A percentile compares a stretch with the other conserved stretches of the same genome.
Evolutionary conservation across 2,888 invertebrate genomes (phyloP).

Genomic region (Netelia virgata): DNA sequence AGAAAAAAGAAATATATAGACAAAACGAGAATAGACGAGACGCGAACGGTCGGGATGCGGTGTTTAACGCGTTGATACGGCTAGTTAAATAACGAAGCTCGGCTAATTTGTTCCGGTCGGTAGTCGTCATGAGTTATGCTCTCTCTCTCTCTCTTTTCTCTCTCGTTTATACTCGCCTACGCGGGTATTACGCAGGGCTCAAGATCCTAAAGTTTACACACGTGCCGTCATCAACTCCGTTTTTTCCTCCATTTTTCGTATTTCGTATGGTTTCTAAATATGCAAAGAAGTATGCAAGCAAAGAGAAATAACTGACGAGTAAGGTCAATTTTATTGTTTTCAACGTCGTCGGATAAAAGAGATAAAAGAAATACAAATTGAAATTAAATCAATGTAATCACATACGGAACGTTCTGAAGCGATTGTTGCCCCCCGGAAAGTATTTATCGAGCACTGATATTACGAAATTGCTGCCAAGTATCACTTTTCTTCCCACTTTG

Average conservation of each 20-base stretch:
- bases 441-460: background rate
- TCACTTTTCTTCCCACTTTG: background rate
- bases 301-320: no score
- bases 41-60: constrained; percentile 68
- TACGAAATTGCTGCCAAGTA: background rate
- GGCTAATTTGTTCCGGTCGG: constrained; percentile 79
- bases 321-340: no score
- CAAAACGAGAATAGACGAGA: constrained; percentile 54
- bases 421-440: background rate
- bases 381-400: no score
- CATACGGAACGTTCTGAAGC: no score
- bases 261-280: no score
- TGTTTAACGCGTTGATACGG: constrained; percentile 76
- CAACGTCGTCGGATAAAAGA: no score
- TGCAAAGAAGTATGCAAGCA: no score
- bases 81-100: constrained; percentile 78
- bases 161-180: background rate
- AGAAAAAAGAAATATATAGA: constrained; percentile 1
- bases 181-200: background rate
- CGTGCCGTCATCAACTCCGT: background rate
- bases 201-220: background rate
- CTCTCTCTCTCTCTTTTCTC: constrained; percentile 34
- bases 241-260: no score
- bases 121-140: constrained; percentile 70
- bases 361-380: no score